A percentile compares a stretch with the other conserved stretches of the same genome.
Conservation (phyloP, 2,888 invertebrate genomes). For the Drosophila subquinaria region DNA sequence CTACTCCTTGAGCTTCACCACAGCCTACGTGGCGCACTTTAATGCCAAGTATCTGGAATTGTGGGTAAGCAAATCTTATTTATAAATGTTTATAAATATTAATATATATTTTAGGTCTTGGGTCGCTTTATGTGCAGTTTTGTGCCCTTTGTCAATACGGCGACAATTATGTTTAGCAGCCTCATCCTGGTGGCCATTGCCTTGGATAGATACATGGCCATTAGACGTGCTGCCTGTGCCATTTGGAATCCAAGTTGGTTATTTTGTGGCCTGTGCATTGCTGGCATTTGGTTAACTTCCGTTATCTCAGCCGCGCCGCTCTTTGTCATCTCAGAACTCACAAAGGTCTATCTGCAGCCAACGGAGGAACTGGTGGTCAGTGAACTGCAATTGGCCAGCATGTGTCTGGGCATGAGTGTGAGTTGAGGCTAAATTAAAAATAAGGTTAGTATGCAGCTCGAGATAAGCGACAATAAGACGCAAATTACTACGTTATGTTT, state of each 20-base stretch:
- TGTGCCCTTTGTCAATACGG: constrained; percentile 86
- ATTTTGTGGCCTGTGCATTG: constrained; percentile 82
- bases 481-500: constrained; percentile 3
- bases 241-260: constrained; percentile 86
- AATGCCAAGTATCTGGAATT: constrained; percentile 72
- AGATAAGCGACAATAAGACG: constrained; percentile 9
- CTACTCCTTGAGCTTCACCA: constrained; percentile 74
- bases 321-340: constrained; percentile 82
- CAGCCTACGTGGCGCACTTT: constrained; percentile 79
- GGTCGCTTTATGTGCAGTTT: constrained; percentile 86
- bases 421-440: constrained; percentile 22
- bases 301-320: constrained; percentile 86
- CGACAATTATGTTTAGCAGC: constrained; percentile 86
- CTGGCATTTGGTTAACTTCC: constrained; percentile 85
- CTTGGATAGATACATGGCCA: constrained; percentile 87
- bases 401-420: constrained; percentile 82
- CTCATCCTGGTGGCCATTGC: constrained; percentile 87
- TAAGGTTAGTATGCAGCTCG: constrained; percentile 15
- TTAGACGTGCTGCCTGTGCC: constrained; percentile 85
- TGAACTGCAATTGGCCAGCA: constrained; percentile 58
- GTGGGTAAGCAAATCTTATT: constrained; percentile 73
- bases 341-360: constrained; percentile 63
- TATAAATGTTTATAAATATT: neutral
- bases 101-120: constrained; percentile 74
- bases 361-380: constrained; percentile 43